Conservation (phyloP, 2,113 vertebrate genomes). For the Eptesicus fuscus region DNA sequence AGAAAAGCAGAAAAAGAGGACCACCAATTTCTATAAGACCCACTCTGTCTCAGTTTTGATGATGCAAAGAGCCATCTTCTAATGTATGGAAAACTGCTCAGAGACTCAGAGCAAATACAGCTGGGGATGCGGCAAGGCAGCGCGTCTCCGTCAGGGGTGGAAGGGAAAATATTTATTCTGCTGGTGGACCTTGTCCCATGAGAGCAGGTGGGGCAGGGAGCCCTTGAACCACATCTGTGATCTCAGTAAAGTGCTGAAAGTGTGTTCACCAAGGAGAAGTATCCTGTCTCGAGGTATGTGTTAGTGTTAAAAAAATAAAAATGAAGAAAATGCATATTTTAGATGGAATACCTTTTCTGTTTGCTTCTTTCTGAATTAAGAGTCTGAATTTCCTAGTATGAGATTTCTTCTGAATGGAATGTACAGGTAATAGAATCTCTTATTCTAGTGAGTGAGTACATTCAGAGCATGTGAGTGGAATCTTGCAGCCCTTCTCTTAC, state of each 20-base stretch:
- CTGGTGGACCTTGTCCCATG: neutral
- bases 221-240: neutral
- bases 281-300: neutral
- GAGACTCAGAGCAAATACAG: slow-evolving; percentile 32
- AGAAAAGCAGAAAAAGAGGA: neutral
- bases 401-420: neutral
- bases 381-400: neutral
- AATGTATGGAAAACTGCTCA: neutral
- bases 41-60: neutral
- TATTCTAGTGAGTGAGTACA: fast-evolving
- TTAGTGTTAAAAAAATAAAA: fast-evolving
- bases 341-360: neutral
- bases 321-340: neutral
- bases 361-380: neutral
- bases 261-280: neutral
- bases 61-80: neutral
- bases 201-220: too few relatives aligned
- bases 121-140: neutral
- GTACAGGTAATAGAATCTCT: too few relatives aligned
- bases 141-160: neutral
- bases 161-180: slow-evolving; percentile 1
- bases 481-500: fast-evolving
- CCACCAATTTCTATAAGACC: fast-evolving
- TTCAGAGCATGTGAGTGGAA: too few relatives aligned
- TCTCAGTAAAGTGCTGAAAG: neutral